A percentile compares a stretch with the other conserved stretches of the same genome.
Evolutionary conservation across 2,113 vertebrate genomes (phyloP).

Genomic region (Heterotis niloticus): DNA sequence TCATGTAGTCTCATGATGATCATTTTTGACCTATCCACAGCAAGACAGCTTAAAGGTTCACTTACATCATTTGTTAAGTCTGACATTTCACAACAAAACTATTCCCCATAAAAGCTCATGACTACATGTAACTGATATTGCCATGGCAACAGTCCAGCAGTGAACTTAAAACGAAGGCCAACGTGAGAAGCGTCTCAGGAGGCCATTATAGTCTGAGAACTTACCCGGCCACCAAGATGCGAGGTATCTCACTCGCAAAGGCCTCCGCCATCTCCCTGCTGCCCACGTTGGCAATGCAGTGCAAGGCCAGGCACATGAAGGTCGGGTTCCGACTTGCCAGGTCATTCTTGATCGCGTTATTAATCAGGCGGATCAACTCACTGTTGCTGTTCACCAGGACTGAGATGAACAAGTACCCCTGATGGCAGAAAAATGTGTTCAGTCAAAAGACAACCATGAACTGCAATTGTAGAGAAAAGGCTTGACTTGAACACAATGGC

Average conservation of each 20-base stretch:
- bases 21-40: no score
- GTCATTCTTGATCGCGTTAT: constrained; percentile 92
- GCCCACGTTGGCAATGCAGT: constrained; percentile 90
- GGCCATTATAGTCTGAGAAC: constrained; percentile 26
- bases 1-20: no score
- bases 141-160: no score
- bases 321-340: constrained; percentile 90
- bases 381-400: constrained; percentile 92
- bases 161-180: not conserved
- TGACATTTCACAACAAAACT: no score
- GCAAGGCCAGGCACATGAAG: constrained; percentile 91
- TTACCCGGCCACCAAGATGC: constrained; percentile 88
- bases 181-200: not conserved
- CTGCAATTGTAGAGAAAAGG: no score
- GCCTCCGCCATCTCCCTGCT: constrained; percentile 92
- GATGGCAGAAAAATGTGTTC: not conserved
- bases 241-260: constrained; percentile 84
- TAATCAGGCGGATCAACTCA: constrained; percentile 87
- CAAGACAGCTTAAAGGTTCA: no score
- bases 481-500: no score
- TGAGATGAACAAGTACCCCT: constrained; percentile 92
- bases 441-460: no score
- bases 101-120: not conserved
- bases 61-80: no score
- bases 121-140: not conserved